These are phyloP conservation scores for Tethea ocularis DNA, from an alignment of 2,888 invertebrate species.

Conservation along the genomic window DNA sequence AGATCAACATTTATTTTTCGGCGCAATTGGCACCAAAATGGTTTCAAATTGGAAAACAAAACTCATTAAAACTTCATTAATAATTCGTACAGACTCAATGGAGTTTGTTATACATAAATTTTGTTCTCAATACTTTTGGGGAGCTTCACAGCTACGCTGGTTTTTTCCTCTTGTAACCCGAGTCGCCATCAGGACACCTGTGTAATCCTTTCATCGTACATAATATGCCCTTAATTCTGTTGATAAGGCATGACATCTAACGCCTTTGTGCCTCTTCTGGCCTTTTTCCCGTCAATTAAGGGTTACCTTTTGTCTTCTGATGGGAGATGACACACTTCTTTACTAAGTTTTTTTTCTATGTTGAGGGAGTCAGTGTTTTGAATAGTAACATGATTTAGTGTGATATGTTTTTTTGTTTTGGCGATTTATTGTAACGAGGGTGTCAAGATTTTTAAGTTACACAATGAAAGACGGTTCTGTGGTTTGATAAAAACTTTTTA, in stretches of 20 bases:
- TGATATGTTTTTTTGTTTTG: slow-evolving; percentile 67
- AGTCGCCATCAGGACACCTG: slow-evolving; percentile 68
- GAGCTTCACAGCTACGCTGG: slow-evolving; percentile 9
- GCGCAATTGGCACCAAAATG: neutral
- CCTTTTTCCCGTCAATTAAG: slow-evolving; percentile 76
- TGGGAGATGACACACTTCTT: slow-evolving; percentile 74
- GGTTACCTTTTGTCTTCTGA: slow-evolving; percentile 71
- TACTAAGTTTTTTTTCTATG: slow-evolving; percentile 45
- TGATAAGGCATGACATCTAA: slow-evolving; percentile 81
- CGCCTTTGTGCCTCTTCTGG: slow-evolving; percentile 67
- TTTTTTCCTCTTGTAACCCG: slow-evolving; percentile 48
- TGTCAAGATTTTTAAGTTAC: slow-evolving; percentile 47
- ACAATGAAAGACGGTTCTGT: slow-evolving; percentile 30
- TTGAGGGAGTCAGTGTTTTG: slow-evolving; percentile 70
- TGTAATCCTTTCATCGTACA: slow-evolving; percentile 80
- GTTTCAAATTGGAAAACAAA: neutral
- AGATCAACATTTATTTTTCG: neutral
- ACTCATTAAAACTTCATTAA: neutral
- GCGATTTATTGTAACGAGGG: slow-evolving; percentile 68
- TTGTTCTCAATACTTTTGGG: neutral
- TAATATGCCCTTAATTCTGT: slow-evolving; percentile 81
- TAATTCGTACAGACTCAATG: neutral
- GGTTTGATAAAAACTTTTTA: slow-evolving; percentile 51
- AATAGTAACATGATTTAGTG: slow-evolving; percentile 78
- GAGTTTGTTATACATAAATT: neutral